Conservation (phyloP, 1,140 invertebrate genomes). For the Aethina tumida region DNA sequence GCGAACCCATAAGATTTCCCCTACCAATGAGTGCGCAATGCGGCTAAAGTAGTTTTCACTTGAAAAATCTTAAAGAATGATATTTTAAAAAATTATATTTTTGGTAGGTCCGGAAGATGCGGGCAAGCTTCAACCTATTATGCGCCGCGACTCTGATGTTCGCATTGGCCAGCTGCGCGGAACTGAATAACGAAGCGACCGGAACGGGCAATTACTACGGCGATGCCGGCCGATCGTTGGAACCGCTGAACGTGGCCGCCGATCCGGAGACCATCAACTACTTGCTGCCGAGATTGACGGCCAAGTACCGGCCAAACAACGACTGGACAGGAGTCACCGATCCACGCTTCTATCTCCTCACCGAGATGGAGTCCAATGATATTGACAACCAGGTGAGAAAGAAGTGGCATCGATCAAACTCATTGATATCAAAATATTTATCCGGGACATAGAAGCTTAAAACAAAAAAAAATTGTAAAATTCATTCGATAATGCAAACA, state of each 20-base stretch:
- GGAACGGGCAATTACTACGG: constrained; percentile 17
- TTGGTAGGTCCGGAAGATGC: constrained; percentile 28
- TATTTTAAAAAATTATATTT: constrained; percentile 10
- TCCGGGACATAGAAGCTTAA: no score
- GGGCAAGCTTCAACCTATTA: constrained; percentile 29
- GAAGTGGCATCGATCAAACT: no score
- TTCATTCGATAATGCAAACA: no score
- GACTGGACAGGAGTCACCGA: constrained; percentile 28
- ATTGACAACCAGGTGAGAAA: constrained; percentile 24
- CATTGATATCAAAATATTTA: no score
- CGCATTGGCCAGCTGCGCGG: constrained; percentile 22
- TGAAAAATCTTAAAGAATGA: no score
- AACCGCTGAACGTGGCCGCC: constrained; percentile 24
- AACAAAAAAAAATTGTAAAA: no score
- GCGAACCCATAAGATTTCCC: no score
- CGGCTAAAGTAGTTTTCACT: no score
- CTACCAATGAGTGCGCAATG: no score
- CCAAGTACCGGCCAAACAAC: constrained; percentile 30
- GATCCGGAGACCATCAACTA: constrained; percentile 34
- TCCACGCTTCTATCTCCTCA: constrained; percentile 31
- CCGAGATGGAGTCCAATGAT: constrained; percentile 29
- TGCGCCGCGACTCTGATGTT: constrained; percentile 29
- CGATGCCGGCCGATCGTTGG: constrained; percentile 18
- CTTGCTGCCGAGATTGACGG: constrained; percentile 32
- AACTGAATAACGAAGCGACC: constrained; percentile 23